These are phyloP conservation scores for Lordiphosa andalusiaca DNA, from an alignment of 2,888 invertebrate genomes.

Conservation along the genomic window DNA sequence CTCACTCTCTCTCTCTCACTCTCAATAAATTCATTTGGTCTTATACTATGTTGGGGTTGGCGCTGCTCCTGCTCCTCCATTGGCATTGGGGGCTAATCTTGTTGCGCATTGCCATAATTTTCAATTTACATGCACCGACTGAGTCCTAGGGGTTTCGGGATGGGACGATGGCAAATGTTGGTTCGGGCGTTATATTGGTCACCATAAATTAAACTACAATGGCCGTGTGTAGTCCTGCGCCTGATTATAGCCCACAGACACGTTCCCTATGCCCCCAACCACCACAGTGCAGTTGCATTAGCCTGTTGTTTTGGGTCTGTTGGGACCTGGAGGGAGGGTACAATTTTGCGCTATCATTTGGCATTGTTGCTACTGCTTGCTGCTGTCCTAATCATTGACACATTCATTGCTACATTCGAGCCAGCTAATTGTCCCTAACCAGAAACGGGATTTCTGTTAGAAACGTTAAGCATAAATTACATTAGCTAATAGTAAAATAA, in stretches of 20 bases:
- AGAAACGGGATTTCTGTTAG: constrained; percentile 4
- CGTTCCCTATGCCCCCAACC: constrained; percentile 1
- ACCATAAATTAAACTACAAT: constrained; percentile 53
- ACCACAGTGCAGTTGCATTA: constrained; percentile 62
- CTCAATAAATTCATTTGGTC: constrained; percentile 64
- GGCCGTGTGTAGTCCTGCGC: constrained; percentile 38
- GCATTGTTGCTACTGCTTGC: constrained; percentile 25
- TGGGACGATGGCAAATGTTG: constrained; percentile 17
- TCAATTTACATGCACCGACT: constrained; percentile 66
- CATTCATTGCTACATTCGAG: constrained; percentile 64
- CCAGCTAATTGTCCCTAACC: constrained; percentile 50
- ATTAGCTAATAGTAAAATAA: constrained; percentile 22
- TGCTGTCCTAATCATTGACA: constrained; percentile 66
- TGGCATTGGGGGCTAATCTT: constrained; percentile 59
- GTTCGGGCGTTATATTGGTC: constrained; percentile 41
- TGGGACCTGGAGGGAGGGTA: constrained; percentile 9
- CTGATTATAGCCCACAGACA: constrained; percentile 54
- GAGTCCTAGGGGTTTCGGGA: constrained; percentile 2
- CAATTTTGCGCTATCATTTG: constrained; percentile 48
- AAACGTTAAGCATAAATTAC: constrained; percentile 23
- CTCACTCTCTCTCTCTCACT: constrained; percentile 10
- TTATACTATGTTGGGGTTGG: constrained; percentile 14
- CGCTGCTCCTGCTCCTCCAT: constrained; percentile 13
- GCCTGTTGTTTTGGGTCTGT: constrained; percentile 38
- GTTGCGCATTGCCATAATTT: constrained; percentile 75